Evolutionary conservation across 2,888 invertebrate species (phyloP), one percentile per base, ranked within the genome.

Genomic region (Poecilobothrus nobilitatus): DNA sequence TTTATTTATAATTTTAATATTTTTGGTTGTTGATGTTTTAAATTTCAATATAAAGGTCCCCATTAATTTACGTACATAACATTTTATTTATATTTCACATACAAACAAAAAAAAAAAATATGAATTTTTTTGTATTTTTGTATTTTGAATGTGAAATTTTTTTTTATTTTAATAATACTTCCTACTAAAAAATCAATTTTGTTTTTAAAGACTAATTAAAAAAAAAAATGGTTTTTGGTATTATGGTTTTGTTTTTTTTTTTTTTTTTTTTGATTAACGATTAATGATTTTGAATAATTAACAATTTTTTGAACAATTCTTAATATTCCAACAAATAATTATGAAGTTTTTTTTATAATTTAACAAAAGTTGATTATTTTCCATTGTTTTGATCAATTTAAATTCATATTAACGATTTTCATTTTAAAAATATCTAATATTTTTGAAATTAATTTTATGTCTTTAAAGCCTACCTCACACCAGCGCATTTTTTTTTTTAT

Each of bases 1-100:
- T 27, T 27, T 27, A n/a, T n/a, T 27, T 27, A 27, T 27, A n/a
- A 34, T 37, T 37, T 37, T 37, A 34, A 34, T 37, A 2, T 37
- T 10, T 37, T 10, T 37, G 27, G 27, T 27, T 12, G 8, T 37
- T 37, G 37, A 10, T 37, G 37, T 53, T 53, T 53, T 53, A 18
- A 53, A 53, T 53, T 53, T 53, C 53, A 53, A 53, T 53, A 53
- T 53, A 18, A 53, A 53, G 53, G 53, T 53, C 53, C 53, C 53
- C 53, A 53, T 53, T 53, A 53, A n/a, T 12, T 53, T 53, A 53
- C 53, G 53, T 53, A 53, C 53, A 53, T 53, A 53, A 53, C 18
- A 53, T 53, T 53, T 41, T 27, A 2, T 15, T 53, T 53, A 53
- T 15, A 53, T 53, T 53, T 53, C 53, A 53, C 44, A 12, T 44